A percentile compares a stretch with the other conserved stretches of the same genome.
Conservation (phyloP, 2,888 invertebrate species). For the Erpobdella octoculata region DNA sequence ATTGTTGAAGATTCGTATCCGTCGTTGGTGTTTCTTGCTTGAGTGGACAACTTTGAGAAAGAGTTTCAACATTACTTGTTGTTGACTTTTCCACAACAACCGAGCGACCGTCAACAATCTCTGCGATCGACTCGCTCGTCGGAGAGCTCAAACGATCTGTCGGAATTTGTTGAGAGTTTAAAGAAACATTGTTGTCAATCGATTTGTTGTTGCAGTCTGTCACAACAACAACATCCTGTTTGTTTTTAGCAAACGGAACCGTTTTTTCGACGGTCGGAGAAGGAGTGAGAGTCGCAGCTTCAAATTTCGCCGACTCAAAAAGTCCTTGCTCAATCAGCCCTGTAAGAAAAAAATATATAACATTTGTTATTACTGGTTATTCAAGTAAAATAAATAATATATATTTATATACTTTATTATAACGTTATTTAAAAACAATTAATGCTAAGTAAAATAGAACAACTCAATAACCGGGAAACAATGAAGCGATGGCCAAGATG, state of each 20-base stretch:
- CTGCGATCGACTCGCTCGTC: background rate
- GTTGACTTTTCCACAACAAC: background rate
- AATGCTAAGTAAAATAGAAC: too few species aligned
- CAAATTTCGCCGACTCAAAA: constrained; percentile 59
- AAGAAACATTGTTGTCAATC: too few species aligned
- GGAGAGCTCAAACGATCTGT: background rate
- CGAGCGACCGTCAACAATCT: background rate
- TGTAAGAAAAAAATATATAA: constrained; percentile 36
- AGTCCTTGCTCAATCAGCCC: constrained; percentile 76
- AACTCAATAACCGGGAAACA: constrained; percentile 69
- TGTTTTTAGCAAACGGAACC: background rate
- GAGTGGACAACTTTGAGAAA: too few species aligned
- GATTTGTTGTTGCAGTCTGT: too few species aligned
- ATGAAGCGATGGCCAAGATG: constrained; percentile 76
- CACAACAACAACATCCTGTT: background rate
- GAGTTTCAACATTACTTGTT: too few species aligned
- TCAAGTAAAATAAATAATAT: too few species aligned
- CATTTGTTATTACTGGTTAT: too few species aligned
- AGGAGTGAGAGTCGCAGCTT: constrained; percentile 57
- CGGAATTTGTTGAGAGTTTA: too few species aligned
- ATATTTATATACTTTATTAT: too few species aligned
- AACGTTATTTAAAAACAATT: too few species aligned
- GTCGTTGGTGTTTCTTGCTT: too few species aligned
- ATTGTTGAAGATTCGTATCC: too few species aligned
- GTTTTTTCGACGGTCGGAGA: constrained; percentile 33